Conservation (phyloP, 2,888 invertebrate genomes). For the Eulithis prunata region DNA sequence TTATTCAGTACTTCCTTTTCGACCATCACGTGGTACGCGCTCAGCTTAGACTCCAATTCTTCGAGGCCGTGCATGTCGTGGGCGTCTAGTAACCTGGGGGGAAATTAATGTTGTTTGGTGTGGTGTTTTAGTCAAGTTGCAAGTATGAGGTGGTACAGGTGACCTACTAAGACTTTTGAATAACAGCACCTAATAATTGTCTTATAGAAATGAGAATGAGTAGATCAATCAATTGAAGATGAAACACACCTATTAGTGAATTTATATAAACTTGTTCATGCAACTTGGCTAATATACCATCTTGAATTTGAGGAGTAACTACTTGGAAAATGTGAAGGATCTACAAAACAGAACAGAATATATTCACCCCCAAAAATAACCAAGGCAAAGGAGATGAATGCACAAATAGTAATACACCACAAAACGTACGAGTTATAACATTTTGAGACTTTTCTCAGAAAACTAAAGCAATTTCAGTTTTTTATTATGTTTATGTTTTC, state of each 20-base stretch:
- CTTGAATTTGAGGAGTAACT: not conserved
- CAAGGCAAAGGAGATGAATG: not conserved
- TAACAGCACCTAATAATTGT: too few species aligned
- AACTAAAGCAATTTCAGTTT: too few species aligned
- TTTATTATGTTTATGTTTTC: too few species aligned
- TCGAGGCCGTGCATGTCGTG: conserved; percentile 88
- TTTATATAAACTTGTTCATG: not conserved
- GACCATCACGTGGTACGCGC: conserved; percentile 91
- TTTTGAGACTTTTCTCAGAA: too few species aligned
- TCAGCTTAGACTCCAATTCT: conserved; percentile 90
- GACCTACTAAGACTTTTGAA: not conserved
- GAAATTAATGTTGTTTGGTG: not conserved
- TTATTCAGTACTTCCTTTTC: conserved; percentile 86
- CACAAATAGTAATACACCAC: not conserved
- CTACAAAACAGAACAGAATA: not conserved
- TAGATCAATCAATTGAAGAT: too few species aligned
- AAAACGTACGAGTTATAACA: too few species aligned
- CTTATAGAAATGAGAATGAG: too few species aligned
- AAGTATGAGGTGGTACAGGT: not conserved
- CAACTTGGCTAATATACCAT: not conserved
- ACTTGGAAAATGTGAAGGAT: not conserved
- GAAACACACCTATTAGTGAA: too few species aligned
- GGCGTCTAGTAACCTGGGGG: conserved; percentile 81
- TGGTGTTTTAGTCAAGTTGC: not conserved
- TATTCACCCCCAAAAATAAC: not conserved